Evolutionary conservation across 2,113 vertebrate genomes (phyloP).

Genomic region (Pristiophorus japonicus): DNA sequence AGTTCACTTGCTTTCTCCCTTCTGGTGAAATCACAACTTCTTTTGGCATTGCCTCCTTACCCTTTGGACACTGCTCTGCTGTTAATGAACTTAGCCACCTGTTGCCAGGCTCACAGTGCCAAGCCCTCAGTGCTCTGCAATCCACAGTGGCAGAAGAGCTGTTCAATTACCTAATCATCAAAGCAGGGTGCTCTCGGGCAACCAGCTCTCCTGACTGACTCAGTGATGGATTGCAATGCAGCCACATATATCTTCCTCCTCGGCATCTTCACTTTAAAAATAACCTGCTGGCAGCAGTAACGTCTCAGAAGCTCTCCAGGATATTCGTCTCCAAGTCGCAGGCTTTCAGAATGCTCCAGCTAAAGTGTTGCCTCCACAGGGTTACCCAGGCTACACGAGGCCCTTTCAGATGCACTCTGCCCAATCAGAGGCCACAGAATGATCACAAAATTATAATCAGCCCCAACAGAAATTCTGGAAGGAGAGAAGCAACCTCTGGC

Average conservation of each 20-base stretch:
- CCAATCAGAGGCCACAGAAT: background rate
- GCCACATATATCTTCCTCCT: background rate
- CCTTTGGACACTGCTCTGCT: background rate
- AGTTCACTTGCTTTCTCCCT: background rate
- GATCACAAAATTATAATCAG: background rate
- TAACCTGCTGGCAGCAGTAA: background rate
- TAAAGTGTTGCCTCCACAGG: background rate
- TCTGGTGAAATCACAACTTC: background rate
- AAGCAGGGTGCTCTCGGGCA: background rate
- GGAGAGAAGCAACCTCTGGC: background rate
- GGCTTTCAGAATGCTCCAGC: background rate
- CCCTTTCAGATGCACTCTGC: too few species aligned
- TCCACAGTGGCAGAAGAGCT: background rate
- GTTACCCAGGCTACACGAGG: background rate
- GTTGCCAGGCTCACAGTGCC: background rate
- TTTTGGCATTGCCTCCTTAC: background rate
- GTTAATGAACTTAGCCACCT: background rate
- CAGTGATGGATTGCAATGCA: background rate
- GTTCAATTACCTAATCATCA: background rate
- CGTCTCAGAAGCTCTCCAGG: background rate
- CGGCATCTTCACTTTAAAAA: background rate
- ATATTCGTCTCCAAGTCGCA: background rate
- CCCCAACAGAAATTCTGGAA: background rate
- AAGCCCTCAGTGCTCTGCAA: background rate
- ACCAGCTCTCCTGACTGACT: background rate